phyloP scores from a whole-genome alignment of 2,797 vertebrate species.

The Rhinogobio ventralis region DNA sequence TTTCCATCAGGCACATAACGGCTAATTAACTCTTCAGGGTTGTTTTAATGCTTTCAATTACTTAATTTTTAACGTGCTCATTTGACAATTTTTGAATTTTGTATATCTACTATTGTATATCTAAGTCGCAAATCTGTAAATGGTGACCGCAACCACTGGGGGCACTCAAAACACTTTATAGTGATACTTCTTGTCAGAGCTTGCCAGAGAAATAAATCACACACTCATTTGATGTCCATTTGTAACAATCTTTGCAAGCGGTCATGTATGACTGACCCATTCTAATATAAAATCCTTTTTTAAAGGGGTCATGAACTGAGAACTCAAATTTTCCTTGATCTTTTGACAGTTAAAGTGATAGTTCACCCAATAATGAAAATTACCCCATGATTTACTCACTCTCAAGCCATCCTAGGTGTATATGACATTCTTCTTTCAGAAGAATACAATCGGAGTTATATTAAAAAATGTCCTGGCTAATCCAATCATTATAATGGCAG shows the following conservation, averaged over 20 bases:
- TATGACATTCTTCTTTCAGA: too few relatives aligned
- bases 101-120: too few relatives aligned
- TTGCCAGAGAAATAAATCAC: neutral
- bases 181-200: neutral
- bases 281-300: neutral
- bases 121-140: neutral
- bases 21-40: constrained; percentile 22
- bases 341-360: too few relatives aligned
- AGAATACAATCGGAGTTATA: too few relatives aligned
- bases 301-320: too few relatives aligned
- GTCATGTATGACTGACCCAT: neutral
- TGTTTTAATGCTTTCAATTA: neutral
- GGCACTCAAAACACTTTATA: neutral
- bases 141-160: neutral
- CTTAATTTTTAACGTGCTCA: constrained; percentile 11
- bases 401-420: too few relatives aligned
- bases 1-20: neutral
- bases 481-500: too few relatives aligned
- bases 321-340: too few relatives aligned
- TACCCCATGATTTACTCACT: too few relatives aligned
- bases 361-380: too few relatives aligned
- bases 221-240: neutral
- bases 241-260: neutral
- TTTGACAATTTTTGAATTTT: constrained; percentile 21
- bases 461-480: too few relatives aligned